phyloP scores from a whole-genome alignment of 2,888 invertebrate species.

The Aphidoletes aphidimyza region DNA sequence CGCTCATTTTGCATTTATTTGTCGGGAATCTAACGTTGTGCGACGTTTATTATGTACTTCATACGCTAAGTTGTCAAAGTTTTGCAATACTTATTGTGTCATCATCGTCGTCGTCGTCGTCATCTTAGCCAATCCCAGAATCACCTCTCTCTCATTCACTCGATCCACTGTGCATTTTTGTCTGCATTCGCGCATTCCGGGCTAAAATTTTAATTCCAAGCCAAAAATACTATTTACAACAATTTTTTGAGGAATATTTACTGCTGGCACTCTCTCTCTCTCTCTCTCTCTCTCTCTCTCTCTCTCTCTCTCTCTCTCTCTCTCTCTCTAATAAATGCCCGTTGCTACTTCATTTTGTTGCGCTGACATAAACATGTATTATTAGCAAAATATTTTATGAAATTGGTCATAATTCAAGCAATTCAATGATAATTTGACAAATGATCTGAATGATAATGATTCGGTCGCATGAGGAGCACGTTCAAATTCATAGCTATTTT shows the following conservation, averaged over 20 bases:
- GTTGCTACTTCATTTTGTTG: neutral
- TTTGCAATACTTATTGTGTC: constrained; percentile 17
- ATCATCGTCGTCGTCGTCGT: neutral
- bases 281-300: too few relatives aligned
- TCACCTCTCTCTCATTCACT: neutral
- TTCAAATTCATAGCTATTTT: too few relatives aligned
- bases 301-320: too few relatives aligned
- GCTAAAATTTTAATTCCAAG: constrained; percentile 4
- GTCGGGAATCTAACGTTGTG: neutral
- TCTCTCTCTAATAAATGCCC: too few relatives aligned
- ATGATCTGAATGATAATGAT: constrained; percentile 33
- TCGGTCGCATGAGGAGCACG: neutral
- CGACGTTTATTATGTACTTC: neutral
- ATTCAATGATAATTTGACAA: constrained; percentile 49
- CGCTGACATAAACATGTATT: constrained; percentile 51
- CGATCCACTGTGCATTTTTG: neutral
- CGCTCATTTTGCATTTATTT: neutral
- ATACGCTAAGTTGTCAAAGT: constrained; percentile 12
- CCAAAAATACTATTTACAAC: neutral
- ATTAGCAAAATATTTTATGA: constrained; percentile 46
- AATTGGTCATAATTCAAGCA: constrained; percentile 51
- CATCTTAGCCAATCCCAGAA: neutral
- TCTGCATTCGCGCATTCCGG: neutral
- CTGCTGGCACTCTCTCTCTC: too few relatives aligned
- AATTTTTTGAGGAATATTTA: too few relatives aligned